Base-by-base conservation (phyloP, 2,888 invertebrate genomes). In the Drosophila dives region DNA sequence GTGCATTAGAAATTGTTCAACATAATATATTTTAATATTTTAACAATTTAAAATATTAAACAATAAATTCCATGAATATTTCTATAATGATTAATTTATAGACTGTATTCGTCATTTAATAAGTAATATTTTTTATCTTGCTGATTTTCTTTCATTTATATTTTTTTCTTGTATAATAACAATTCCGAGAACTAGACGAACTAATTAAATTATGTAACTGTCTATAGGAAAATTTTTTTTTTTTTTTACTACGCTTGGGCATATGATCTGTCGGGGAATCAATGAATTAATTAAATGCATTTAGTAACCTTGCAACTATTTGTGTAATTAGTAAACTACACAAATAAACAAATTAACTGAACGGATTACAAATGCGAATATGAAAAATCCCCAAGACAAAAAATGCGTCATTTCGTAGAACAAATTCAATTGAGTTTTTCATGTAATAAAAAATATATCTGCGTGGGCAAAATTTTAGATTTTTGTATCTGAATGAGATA, bases 351-450 rank as follows among this genome's bases (percentile, higher is more conserved):
- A n/a, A 17, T 29, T 10, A n/a, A 38, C 17, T 38, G 49, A 26
- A 23, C 15, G 40, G 38, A n/a, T 38, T 45, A 58, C 40, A 49
- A 23, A 10, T 34, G 20, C 12, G 26, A 23, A 10, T 5, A 20
- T 17, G 12, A 12, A 40, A 69, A 67, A 49, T 38, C 69, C 69
- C 68, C 5, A 38, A 10, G 32, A 48, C 20, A 15, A 26, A 45
- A 58, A 64, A 29, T 50, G 64, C 64, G 33, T 64, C 64, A 15
- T 26, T 8, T 38, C 33, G 6, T 15, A n/a, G 33, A 34, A 64
- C 20, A 29, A 15, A 42, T 50, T 23, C 17, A 12, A 32, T 29
- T 29, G 29, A 33, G 3, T 45, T 45, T 63, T 42, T 33, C 59
- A 34, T 11, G 3, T 15, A 10, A n/a, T 7, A 5, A 1, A 17